Evolutionary conservation across 2,113 vertebrate genomes (phyloP), one percentile per base, ranked within the genome.

Genomic region (Oncorhynchus keta): DNA sequence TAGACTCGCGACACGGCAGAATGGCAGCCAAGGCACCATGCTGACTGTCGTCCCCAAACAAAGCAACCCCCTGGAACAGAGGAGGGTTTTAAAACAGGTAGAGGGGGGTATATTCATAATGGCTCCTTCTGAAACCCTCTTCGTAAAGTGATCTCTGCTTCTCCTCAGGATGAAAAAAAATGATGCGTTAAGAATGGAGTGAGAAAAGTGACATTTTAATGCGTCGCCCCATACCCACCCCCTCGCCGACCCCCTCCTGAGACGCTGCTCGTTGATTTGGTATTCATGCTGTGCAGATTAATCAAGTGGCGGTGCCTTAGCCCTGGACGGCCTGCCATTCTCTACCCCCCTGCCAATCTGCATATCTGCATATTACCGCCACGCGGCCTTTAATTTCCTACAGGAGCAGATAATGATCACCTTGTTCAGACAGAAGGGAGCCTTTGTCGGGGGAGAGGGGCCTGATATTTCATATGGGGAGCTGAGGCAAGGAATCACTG

Each of bases 341-440:
- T 90, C 92, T 91, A 93, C 79, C 72, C 28, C 81, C 68, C 81
- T 78, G 88, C 91, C 95, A 95, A 95, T 96, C 95, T 97, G 94
- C 95, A 95, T 96, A 97, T 97, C 96, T 96, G 94, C 95, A 95
- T 95, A 95, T 95, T 96, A 95, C 94, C 84, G 84, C 90, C 91
- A 92, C 92, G 93, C 94, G 89, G 84, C 94, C 92, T 98, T 98
- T 99, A 96, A 99, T 99, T 99, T 98, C 97, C 97, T 96, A 96
- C 94, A 94, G 95, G 93, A 91, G 91, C 94, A 92, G 97, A 99
- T 99, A 97, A 95, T 96, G 95, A 97, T 97, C 95, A 92, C 88
- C 91, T 94, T 94, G 92, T 93, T 95, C 94, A 95, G 92, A 95
- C 95, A 93, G 93, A 94, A 92, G 94, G 94, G 94, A 95, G 91